Evolutionary conservation across 1,140 invertebrate species (phyloP).

Genomic region (Panagrolaimus sp.): DNA sequence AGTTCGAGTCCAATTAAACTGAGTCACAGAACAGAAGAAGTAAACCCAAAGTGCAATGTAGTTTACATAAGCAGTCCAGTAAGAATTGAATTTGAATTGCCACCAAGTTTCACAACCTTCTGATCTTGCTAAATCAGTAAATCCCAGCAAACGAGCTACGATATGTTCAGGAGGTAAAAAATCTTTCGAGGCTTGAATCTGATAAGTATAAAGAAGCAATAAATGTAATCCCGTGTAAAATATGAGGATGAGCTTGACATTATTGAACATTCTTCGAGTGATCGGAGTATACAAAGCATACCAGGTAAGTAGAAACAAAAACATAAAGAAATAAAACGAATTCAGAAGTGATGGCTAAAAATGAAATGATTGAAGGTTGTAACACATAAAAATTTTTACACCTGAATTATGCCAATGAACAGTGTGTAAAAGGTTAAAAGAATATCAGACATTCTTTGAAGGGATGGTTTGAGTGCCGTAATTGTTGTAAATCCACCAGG

Average conservation of each 20-base stretch:
- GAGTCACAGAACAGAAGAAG: constrained; percentile 43
- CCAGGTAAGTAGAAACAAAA: constrained; percentile 53
- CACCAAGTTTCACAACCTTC: constrained; percentile 47
- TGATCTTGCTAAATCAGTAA: constrained; percentile 19
- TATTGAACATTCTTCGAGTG: constrained; percentile 46
- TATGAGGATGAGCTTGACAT: constrained; percentile 44
- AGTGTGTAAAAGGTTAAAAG: constrained; percentile 27
- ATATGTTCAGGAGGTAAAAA: constrained; percentile 32
- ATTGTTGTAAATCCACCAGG: neutral
- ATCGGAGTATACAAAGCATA: constrained; percentile 56
- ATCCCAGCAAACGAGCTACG: constrained; percentile 47
- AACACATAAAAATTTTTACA: constrained; percentile 27
- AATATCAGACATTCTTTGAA: constrained; percentile 34
- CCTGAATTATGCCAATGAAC: constrained; percentile 23
- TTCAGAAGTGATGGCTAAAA: constrained; percentile 56
- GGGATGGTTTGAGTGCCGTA: constrained; percentile 18
- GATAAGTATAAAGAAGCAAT: constrained; percentile 48
- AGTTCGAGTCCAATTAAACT: constrained; percentile 51
- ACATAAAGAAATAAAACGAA: constrained; percentile 46
- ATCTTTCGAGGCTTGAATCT: constrained; percentile 47
- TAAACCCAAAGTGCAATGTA: constrained; percentile 40
- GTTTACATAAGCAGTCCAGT: constrained; percentile 50
- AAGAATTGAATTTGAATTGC: constrained; percentile 29
- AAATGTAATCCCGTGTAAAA: constrained; percentile 48
- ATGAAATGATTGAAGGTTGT: constrained; percentile 24